phyloP scores from a whole-genome alignment of 2,113 vertebrate genomes.

The Apus apus region DNA sequence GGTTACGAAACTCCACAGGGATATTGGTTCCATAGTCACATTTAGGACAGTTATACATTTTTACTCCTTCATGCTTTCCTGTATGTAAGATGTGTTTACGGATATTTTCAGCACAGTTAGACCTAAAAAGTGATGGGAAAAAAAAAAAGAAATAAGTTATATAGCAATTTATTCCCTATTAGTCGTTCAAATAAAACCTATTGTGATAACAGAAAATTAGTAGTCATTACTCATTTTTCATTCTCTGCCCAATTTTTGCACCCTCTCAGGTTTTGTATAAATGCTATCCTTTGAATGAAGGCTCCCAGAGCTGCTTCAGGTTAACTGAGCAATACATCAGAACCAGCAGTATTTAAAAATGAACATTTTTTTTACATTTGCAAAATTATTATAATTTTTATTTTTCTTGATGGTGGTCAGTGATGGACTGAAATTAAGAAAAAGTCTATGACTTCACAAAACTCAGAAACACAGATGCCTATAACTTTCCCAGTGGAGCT shows the following conservation, averaged over 20 bases:
- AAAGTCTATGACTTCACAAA: background rate
- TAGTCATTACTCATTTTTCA: background rate
- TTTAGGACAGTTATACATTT: slow-evolving; percentile 99
- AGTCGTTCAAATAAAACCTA: background rate
- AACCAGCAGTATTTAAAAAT: background rate
- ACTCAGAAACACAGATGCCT: background rate
- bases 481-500: rapidly evolving
- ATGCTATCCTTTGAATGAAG: background rate
- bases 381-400: background rate
- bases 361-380: background rate
- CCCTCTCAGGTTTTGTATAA: background rate
- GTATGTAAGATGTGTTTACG: slow-evolving; percentile 98
- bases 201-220: background rate
- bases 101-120: slow-evolving; percentile 99
- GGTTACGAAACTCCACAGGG: slow-evolving; percentile 96
- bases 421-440: background rate
- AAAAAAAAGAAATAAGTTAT: background rate
- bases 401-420: background rate
- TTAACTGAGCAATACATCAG: background rate
- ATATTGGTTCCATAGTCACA: slow-evolving; percentile 91
- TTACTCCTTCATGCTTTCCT: slow-evolving; percentile 95
- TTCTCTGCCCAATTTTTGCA: background rate
- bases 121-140: slow-evolving; percentile 75
- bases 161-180: background rate
- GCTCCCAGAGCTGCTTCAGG: background rate